Conservation (phyloP, 2,113 vertebrate genomes). For the Pelvicachromis taeniatus region DNA sequence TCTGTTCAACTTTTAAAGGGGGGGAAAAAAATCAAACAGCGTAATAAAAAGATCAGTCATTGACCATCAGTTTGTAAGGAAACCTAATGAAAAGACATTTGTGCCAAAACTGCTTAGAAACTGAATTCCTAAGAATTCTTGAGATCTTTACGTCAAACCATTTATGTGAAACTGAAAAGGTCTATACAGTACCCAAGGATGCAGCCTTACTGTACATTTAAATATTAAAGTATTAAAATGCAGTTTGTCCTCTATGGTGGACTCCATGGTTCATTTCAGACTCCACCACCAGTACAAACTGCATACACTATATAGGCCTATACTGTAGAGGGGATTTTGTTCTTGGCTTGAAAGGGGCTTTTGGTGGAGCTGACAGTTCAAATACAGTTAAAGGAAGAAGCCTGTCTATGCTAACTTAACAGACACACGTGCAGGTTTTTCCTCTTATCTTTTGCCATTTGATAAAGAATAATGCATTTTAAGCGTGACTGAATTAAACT, state of each 20-base stretch:
- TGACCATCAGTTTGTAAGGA: not conserved
- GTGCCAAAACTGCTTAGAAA: not conserved
- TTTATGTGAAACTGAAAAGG: not conserved
- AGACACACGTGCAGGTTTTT: not conserved
- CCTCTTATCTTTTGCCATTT: not conserved
- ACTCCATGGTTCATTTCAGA: not conserved
- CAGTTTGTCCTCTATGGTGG: not conserved
- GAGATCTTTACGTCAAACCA: not conserved
- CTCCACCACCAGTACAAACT: not conserved
- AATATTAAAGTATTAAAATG: not conserved
- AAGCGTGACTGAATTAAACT: not conserved
- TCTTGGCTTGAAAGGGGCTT: not conserved
- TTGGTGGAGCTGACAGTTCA: not conserved
- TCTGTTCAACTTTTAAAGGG: not conserved
- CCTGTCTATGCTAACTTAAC: not conserved
- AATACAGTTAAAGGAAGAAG: not conserved
- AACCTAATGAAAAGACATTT: not conserved
- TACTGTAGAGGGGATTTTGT: not conserved
- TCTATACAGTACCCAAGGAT: not conserved
- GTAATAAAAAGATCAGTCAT: not conserved
- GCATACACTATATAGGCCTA: not conserved
- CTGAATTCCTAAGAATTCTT: not conserved
- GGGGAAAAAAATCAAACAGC: not conserved
- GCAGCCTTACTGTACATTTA: not conserved
- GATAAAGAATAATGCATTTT: not conserved